These are phyloP conservation scores for Nasonia vitripennis DNA, from an alignment of 1,140 invertebrate genomes.

Conservation along the genomic window DNA sequence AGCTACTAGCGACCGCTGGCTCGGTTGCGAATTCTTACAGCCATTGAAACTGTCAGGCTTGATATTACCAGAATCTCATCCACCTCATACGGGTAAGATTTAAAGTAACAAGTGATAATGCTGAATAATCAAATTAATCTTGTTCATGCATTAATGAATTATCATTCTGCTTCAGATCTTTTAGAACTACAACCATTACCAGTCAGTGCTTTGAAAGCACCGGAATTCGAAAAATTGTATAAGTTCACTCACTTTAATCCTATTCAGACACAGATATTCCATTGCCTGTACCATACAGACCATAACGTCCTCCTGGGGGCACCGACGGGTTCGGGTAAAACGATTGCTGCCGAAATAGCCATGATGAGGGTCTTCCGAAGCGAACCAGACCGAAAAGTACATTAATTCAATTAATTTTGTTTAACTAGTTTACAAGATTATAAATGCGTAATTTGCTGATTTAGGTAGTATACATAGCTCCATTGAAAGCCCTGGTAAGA, in stretches of 20 bases:
- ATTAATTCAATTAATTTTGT: not conserved
- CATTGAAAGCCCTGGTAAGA: conserved; percentile 96
- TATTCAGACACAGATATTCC: conserved; percentile 99
- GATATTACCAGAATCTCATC: conserved; percentile 93
- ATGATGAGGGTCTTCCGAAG: conserved; percentile 95
- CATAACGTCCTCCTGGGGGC: conserved; percentile 96
- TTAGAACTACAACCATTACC: conserved; percentile 94
- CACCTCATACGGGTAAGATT: conserved; percentile 88
- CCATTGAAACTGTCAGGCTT: conserved; percentile 92
- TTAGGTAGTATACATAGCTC: conserved; percentile 98
- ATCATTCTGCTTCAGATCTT: conserved; percentile 79
- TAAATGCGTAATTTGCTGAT: conserved; percentile 43
- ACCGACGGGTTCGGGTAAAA: conserved; percentile 99
- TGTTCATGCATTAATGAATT: conserved; percentile 24
- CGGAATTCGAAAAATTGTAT: conserved; percentile 88
- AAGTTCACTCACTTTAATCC: conserved; percentile 98
- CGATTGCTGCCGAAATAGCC: conserved; percentile 97
- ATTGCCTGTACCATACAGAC: conserved; percentile 96
- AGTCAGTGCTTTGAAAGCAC: conserved; percentile 87
- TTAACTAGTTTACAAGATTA: not conserved
- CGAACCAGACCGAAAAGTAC: conserved; percentile 89
- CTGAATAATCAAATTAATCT: not conserved
- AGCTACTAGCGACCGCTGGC: conserved; percentile 92
- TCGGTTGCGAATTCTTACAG: conserved; percentile 85
- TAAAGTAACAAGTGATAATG: not conserved